Percentiles rank a stretch among this genome's conserved stretches.
These are phyloP conservation scores for Xiphorhynchus erythropygius DNA, from an alignment of 2,797 vertebrate species.

Conservation along the genomic window DNA sequence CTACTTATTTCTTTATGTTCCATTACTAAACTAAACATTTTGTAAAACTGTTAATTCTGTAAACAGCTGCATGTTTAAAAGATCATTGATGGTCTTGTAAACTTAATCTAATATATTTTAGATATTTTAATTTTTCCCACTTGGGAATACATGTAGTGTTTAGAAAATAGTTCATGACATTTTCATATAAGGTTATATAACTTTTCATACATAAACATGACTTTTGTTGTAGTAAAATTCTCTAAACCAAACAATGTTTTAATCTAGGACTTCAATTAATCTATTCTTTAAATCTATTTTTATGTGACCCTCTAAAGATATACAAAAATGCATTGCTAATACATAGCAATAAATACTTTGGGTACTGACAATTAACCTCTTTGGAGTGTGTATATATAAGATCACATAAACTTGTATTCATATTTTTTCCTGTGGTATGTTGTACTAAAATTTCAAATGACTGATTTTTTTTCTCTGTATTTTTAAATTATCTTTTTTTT, in stretches of 20 bases:
- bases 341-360: constrained; percentile 87
- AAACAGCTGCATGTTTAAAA: constrained; percentile 90
- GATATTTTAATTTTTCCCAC: constrained; percentile 84
- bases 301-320: constrained; percentile 89
- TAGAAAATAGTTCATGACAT: constrained; percentile 81
- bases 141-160: constrained; percentile 82
- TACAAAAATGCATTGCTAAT: constrained; percentile 86
- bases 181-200: constrained; percentile 87
- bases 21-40: constrained; percentile 78
- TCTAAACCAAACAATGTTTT: constrained; percentile 82
- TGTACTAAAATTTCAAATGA: constrained; percentile 82
- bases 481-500: constrained; percentile 59
- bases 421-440: constrained; percentile 83
- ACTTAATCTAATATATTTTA: constrained; percentile 87
- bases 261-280: constrained; percentile 84
- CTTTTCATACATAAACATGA: constrained; percentile 86
- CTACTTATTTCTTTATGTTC: constrained; percentile 77
- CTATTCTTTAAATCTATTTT: constrained; percentile 88
- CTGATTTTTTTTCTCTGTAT: constrained; percentile 63
- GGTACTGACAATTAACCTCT: constrained; percentile 86
- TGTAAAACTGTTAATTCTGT: constrained; percentile 83
- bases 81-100: constrained; percentile 82
- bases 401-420: constrained; percentile 84
- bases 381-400: constrained; percentile 84
- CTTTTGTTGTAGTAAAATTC: constrained; percentile 82